A percentile compares a stretch with the other conserved stretches of the same genome.
Evolutionary conservation across 2,797 vertebrate species (phyloP).

Genomic region (Premnoplex brunnescens): DNA sequence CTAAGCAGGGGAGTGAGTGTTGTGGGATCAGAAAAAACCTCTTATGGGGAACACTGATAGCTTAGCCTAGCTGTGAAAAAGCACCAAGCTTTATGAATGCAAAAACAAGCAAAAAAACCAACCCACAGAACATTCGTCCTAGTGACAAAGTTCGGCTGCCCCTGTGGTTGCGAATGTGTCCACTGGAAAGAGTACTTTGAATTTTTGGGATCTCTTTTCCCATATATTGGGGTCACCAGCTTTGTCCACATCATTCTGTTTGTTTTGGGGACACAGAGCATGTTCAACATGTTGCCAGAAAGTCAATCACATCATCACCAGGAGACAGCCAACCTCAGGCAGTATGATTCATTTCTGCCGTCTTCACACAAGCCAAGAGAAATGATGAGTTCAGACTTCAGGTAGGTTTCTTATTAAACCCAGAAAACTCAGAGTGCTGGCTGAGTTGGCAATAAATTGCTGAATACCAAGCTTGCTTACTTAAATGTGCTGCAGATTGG

Average conservation of each 20-base stretch:
- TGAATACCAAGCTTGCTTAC: background rate
- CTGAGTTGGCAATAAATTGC: background rate
- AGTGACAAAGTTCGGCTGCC: background rate
- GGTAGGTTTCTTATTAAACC: background rate
- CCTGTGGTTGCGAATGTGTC: background rate
- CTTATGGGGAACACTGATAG: fast-evolving
- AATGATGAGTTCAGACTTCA: background rate
- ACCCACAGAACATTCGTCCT: background rate
- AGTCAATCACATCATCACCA: background rate
- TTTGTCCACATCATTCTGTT: background rate
- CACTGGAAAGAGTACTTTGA: background rate
- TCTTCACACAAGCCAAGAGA: background rate
- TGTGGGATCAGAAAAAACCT: background rate
- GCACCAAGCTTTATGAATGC: background rate
- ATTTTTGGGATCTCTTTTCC: background rate
- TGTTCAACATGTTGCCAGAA: background rate
- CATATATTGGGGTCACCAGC: background rate
- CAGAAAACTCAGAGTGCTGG: background rate
- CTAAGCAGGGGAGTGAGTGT: background rate
- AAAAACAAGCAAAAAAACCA: background rate
- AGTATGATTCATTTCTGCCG: background rate
- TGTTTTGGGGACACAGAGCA: background rate
- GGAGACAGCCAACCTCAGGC: background rate
- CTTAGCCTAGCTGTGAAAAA: background rate
- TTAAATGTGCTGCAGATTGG: background rate